Conservation (phyloP, 2,797 vertebrate genomes). For the Myotis findleyi region DNA sequence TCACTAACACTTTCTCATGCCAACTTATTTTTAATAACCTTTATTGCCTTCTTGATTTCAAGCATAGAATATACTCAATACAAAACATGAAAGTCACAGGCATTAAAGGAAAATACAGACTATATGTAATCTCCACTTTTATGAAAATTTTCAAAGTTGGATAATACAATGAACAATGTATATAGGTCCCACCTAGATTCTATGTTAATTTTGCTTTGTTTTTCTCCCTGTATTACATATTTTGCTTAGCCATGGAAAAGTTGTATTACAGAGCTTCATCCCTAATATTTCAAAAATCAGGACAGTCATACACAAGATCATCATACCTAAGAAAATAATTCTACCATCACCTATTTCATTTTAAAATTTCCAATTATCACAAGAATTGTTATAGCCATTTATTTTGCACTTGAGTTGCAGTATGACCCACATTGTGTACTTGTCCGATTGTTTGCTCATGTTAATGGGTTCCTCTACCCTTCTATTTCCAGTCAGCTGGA, state of each 20-base stretch:
- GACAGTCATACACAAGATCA: not conserved
- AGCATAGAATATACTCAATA: slow-evolving; percentile 32
- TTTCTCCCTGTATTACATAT: not conserved
- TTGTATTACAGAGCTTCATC: not conserved
- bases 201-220: not conserved
- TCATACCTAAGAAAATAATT: not conserved
- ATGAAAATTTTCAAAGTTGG: slow-evolving; percentile 8
- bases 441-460: not conserved
- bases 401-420: not conserved
- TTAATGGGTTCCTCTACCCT: not conserved
- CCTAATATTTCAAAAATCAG: not conserved
- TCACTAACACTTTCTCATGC: not conserved
- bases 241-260: not conserved
- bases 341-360: not conserved
- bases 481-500: not conserved
- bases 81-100: slow-evolving; percentile 20
- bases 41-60: slow-evolving; percentile 47
- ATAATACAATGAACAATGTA: not conserved
- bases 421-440: not conserved
- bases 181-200: not conserved
- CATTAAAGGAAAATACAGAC: slow-evolving; percentile 46
- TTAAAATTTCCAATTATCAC: slow-evolving; percentile 15
- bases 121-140: not conserved
- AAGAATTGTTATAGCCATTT: not conserved
- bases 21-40: not conserved